phyloP scores from a whole-genome alignment of 2,888 invertebrate genomes.

The Ligdia adustata region DNA sequence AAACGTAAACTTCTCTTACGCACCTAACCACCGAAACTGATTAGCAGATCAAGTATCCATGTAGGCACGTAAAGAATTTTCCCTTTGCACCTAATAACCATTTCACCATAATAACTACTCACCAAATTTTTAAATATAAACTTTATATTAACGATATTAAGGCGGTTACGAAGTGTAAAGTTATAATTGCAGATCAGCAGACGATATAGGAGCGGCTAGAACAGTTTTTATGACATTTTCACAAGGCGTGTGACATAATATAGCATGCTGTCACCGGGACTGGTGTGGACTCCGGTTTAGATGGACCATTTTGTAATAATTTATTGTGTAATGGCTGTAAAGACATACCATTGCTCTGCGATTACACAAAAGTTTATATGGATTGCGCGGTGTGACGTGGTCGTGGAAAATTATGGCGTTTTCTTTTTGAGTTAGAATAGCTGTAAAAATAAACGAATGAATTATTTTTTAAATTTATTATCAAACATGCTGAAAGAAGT shows the following conservation, averaged over 20 bases:
- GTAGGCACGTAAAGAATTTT: conserved; percentile 33
- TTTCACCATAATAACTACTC: background rate
- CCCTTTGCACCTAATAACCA: conserved; percentile 26
- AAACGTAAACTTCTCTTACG: too few species aligned
- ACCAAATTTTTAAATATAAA: background rate
- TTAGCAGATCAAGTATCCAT: conserved; percentile 9
- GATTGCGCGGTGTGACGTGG: too few species aligned
- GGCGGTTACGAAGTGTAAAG: background rate
- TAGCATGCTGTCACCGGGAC: conserved; percentile 21
- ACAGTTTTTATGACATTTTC: conserved; percentile 57
- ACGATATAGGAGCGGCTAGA: conserved; percentile 29
- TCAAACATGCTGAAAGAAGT: too few species aligned
- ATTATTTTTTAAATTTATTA: too few species aligned
- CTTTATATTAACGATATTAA: conserved; percentile 12
- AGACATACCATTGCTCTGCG: conserved; percentile 19
- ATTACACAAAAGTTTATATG: conserved; percentile 25
- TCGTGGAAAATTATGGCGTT: too few species aligned
- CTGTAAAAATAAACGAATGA: too few species aligned
- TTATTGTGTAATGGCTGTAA: conserved; percentile 29
- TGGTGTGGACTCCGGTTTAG: conserved; percentile 23
- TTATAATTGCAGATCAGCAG: conserved; percentile 21
- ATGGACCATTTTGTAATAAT: conserved; percentile 31
- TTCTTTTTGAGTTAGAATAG: too few species aligned
- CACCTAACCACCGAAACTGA: conserved; percentile 7
- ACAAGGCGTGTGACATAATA: conserved; percentile 58